Evolutionary conservation across 2,888 invertebrate genomes (phyloP).

Genomic region (Gibbula magus): DNA sequence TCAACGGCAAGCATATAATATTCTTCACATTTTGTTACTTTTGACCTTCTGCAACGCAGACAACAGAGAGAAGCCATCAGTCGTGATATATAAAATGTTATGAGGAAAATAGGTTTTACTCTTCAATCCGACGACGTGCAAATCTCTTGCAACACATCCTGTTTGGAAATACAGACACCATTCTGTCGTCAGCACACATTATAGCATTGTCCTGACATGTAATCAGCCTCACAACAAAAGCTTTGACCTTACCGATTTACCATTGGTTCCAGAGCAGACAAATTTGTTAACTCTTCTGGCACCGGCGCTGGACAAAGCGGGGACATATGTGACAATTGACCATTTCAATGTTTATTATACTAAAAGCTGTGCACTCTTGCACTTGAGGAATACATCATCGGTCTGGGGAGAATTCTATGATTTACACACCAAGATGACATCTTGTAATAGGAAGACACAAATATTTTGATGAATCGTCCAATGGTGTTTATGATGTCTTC

Average conservation of each 20-base stretch:
- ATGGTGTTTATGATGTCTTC: constrained; percentile 1
- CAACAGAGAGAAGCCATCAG: no score
- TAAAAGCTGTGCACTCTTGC: background rate
- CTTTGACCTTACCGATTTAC: background rate
- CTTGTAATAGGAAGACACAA: background rate
- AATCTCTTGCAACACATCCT: no score
- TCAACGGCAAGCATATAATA: no score
- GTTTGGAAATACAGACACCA: no score
- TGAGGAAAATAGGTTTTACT: no score
- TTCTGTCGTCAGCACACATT: background rate
- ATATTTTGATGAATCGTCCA: background rate
- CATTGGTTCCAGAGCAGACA: background rate
- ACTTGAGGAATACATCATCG: background rate
- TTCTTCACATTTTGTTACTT: no score
- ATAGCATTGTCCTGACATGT: background rate
- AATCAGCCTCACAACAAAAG: background rate
- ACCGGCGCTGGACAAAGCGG: background rate
- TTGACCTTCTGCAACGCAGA: no score
- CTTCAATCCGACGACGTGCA: no score
- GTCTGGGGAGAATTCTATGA: background rate
- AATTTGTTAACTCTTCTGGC: background rate
- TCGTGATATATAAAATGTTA: no score
- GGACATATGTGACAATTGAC: background rate
- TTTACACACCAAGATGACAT: background rate
- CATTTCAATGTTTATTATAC: constrained; percentile 1